Evolutionary conservation across 2,888 invertebrate species (phyloP).

Genomic region (Rotaria macrura): DNA sequence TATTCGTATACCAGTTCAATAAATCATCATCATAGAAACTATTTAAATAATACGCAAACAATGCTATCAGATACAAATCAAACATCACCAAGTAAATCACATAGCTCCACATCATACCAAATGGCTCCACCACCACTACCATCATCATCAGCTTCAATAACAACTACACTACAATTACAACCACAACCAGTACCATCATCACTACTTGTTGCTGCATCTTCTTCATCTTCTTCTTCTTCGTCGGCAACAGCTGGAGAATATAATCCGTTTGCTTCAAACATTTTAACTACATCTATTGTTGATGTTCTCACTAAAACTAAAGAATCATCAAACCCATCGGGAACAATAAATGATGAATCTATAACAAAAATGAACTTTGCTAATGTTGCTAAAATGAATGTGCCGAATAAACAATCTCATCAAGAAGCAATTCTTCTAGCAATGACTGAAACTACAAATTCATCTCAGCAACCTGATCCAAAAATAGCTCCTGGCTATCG

Average conservation of each 20-base stretch:
- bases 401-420: not conserved
- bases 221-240: not conserved
- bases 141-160: too few species aligned
- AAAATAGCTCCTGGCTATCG: constrained; percentile 14
- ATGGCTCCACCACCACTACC: not conserved
- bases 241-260: not conserved
- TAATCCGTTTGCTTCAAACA: constrained; percentile 18
- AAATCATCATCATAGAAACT: not conserved
- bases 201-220: not conserved
- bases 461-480: not conserved
- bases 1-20: not conserved
- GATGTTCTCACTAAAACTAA: not conserved
- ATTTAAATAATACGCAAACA: not conserved
- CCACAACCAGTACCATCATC: too few species aligned
- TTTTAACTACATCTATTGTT: not conserved
- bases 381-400: constrained; percentile 12
- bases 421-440: not conserved
- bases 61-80: not conserved
- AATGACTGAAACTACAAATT: not conserved
- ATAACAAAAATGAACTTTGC: constrained; percentile 7
- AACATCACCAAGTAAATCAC: not conserved
- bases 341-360: not conserved
- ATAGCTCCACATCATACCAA: too few species aligned
- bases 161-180: too few species aligned
- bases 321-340: not conserved